Base-by-base conservation (phyloP, 2,888 invertebrate species). In the Pherbina coryleti region DNA sequence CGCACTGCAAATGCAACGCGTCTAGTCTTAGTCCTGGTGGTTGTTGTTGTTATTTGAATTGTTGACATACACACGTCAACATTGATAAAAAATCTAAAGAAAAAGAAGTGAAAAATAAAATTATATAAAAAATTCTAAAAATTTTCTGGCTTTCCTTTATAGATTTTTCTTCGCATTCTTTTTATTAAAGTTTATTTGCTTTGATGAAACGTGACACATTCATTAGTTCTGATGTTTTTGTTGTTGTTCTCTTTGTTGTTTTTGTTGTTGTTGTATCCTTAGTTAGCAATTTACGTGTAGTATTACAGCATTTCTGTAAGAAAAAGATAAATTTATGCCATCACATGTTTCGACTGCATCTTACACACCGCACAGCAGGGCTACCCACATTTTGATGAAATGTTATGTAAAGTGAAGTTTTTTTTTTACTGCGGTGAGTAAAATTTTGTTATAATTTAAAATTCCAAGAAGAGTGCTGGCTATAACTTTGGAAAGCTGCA, bases 261-360 rank as follows among this genome's bases (percentile, higher is more conserved):
- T 11, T 53, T 53, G 31, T 70, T 70, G 7, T 51, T 53, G 70
- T 49, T 28, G 44, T 70, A 31, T n/a, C 19, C 51, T n/a, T 55
- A 44, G 11, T 44, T 44, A 14, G 14, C 11, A 11, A 44, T 44
- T 11, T 44, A 11, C 11, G 44, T 44, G 7, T 44, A 44, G 44
- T 44, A 44, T 44, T 44, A 44, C 44, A 44, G 44, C 44, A 44
- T 44, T 44, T 44, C 44, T 44, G 14, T 7, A 44, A 44, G 14
- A 11, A 66, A 66, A 66, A 34, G 34, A n/a, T 66, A 66, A 31
- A 66, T 34, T 66, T 71, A 55, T 71, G 57, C 7, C 17, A 37
- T 70, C 57, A 19, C 34, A 8, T 3, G 71, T n/a, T 34, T 57
- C 19, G 31, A 34, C 28, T 55, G 34, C 37, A 44, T 44, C 44